Evolutionary conservation across 2,797 vertebrate genomes (phyloP).

Genomic region (Hippocampus kuda): DNA sequence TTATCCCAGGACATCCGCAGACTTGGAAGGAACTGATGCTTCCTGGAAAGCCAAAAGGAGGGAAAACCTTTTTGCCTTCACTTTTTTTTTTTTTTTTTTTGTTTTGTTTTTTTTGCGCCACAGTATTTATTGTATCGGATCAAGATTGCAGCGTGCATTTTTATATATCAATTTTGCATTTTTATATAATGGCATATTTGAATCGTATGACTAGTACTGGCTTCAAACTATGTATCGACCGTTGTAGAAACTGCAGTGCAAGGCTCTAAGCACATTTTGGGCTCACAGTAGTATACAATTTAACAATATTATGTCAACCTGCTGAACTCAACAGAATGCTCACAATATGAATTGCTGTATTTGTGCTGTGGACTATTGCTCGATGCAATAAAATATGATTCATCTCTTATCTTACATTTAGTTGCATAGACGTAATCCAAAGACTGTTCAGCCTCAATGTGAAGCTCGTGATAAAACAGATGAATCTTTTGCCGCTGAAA

Average conservation of each 20-base stretch:
- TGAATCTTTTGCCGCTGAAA: slow-evolving; percentile 22
- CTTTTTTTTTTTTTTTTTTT: not conserved
- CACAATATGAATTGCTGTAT: not conserved
- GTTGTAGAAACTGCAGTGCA: not conserved
- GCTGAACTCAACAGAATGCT: not conserved
- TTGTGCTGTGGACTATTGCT: not conserved
- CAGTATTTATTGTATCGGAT: slow-evolving; percentile 51
- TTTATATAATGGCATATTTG: slow-evolving; percentile 5
- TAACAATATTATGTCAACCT: slow-evolving; percentile 1
- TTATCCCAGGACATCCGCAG: slow-evolving; percentile 25
- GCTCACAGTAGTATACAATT: not conserved
- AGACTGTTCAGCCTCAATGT: not conserved
- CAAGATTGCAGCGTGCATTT: slow-evolving; percentile 22
- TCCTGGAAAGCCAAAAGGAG: slow-evolving; percentile 17
- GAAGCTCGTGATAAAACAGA: not conserved
- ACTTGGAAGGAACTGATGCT: slow-evolving; percentile 6
- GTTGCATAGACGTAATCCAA: not conserved
- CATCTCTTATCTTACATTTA: too few relatives aligned
- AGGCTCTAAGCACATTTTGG: not conserved
- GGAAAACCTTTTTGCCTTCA: slow-evolving; percentile 12
- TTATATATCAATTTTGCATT: slow-evolving; percentile 10
- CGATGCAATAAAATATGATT: not conserved
- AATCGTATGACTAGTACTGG: not conserved
- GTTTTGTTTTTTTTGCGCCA: slow-evolving; percentile 5
- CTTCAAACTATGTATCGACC: not conserved